Evolutionary conservation across 2,888 invertebrate species (phyloP).

Genomic region (Chalcis sispes): DNA sequence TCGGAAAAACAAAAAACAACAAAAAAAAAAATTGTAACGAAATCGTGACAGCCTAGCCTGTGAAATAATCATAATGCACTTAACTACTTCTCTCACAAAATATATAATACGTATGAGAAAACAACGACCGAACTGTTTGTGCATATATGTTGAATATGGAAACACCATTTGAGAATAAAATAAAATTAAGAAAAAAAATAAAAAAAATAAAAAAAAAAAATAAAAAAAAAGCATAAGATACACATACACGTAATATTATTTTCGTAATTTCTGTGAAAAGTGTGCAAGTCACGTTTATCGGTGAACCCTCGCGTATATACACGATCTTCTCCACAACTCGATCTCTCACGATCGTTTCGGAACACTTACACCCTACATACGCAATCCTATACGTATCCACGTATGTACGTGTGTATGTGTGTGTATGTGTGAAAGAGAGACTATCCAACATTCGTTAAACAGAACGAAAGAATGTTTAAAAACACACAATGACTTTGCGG

Average conservation of each 20-base stretch:
- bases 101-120: not conserved
- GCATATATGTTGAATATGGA: not conserved
- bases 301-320: not conserved
- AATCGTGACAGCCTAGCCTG: conserved; percentile 30
- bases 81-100: not conserved
- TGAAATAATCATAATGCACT: not conserved
- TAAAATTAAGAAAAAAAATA: not conserved
- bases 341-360: conserved; percentile 13
- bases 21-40: conserved; percentile 9
- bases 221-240: not conserved
- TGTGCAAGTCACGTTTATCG: conserved; percentile 44
- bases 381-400: no score
- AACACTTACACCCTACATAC: not conserved
- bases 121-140: not conserved
- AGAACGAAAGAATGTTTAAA: conserved; percentile 28
- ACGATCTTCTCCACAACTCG: no score
- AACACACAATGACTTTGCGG: conserved; percentile 43
- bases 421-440: not conserved
- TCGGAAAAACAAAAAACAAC: not conserved
- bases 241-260: conserved; percentile 20
- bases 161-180: not conserved
- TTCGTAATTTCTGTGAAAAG: conserved; percentile 36
- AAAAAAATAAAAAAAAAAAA: not conserved
- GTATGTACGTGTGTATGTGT: not conserved
- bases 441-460: conserved; percentile 34